phyloP scores from a whole-genome alignment of 2,888 invertebrate genomes.

The Heteromyza rotundicornis region DNA sequence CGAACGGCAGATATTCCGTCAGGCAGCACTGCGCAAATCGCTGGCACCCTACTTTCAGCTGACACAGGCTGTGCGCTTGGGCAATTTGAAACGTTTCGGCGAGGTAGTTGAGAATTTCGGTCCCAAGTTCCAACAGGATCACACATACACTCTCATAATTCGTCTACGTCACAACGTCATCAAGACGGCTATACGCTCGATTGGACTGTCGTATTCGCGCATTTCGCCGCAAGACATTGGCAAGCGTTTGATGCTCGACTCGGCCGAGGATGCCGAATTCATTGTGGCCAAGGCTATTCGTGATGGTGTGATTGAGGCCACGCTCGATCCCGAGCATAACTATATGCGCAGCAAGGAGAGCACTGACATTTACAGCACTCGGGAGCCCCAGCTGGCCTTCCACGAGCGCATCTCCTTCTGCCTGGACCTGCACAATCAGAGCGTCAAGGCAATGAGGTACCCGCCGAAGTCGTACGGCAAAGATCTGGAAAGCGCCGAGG shows the following conservation, averaged over 20 bases:
- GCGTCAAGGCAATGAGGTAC: constrained; percentile 99
- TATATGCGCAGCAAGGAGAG: constrained; percentile 98
- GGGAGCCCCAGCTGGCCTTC: constrained; percentile 94
- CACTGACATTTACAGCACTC: constrained; percentile 94
- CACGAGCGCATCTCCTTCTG: constrained; percentile 98
- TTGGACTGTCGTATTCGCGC: constrained; percentile 94
- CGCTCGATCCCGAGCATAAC: constrained; percentile 91
- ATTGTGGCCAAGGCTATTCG: constrained; percentile 98
- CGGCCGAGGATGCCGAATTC: constrained; percentile 97
- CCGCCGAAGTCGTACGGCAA: constrained; percentile 99
- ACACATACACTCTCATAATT: constrained; percentile 94
- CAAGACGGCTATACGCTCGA: constrained; percentile 95
- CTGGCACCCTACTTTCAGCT: constrained; percentile 96
- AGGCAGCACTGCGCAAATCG: constrained; percentile 85
- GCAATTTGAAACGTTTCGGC: constrained; percentile 92
- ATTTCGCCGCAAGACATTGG: constrained; percentile 96
- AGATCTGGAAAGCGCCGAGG: constrained; percentile 96
- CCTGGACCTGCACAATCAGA: constrained; percentile 96
- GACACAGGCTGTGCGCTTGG: constrained; percentile 95
- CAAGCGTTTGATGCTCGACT: constrained; percentile 89
- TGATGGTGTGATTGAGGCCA: constrained; percentile 98
- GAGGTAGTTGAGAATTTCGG: constrained; percentile 91
- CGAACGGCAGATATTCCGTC: constrained; percentile 92
- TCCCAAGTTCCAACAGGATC: constrained; percentile 89
- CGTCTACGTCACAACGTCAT: constrained; percentile 98